Conservation (phyloP, 2,797 vertebrate species). For the Notoglanidium macrostoma region DNA sequence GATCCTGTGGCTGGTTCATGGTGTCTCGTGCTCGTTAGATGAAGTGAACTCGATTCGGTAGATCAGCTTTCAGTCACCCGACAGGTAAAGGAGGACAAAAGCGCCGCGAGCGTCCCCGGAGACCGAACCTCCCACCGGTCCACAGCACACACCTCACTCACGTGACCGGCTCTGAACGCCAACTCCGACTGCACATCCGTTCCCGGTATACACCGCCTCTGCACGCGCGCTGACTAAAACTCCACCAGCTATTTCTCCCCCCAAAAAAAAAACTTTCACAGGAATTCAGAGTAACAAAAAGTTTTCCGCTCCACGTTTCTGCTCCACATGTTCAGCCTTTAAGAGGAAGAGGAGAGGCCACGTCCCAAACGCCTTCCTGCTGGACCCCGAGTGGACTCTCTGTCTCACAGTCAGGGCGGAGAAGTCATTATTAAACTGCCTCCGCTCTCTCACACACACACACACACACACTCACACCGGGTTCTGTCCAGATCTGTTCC, state of each 20-base stretch:
- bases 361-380: neutral
- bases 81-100: constrained; percentile 25
- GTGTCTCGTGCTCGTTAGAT: neutral
- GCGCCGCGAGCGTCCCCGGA: constrained; percentile 35
- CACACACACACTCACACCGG: constrained; percentile 1
- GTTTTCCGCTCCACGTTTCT: neutral
- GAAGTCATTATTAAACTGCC: too few species aligned
- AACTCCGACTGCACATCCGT: neutral
- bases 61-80: constrained; percentile 40
- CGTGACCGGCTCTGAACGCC: constrained; percentile 54
- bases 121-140: constrained; percentile 45
- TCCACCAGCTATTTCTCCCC: neutral
- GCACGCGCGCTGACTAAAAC: neutral
- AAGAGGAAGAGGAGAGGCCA: neutral
- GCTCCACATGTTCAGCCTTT: neutral
- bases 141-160: constrained; percentile 66
- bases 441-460: neutral
- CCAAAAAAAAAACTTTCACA: neutral
- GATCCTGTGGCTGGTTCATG: neutral
- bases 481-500: neutral
- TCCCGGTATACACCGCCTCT: neutral
- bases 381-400: neutral
- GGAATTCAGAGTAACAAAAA: neutral
- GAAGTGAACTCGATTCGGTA: neutral
- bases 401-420: neutral